phyloP scores from a whole-genome alignment of 2,113 vertebrate species.

The Pterocles burchelli region DNA sequence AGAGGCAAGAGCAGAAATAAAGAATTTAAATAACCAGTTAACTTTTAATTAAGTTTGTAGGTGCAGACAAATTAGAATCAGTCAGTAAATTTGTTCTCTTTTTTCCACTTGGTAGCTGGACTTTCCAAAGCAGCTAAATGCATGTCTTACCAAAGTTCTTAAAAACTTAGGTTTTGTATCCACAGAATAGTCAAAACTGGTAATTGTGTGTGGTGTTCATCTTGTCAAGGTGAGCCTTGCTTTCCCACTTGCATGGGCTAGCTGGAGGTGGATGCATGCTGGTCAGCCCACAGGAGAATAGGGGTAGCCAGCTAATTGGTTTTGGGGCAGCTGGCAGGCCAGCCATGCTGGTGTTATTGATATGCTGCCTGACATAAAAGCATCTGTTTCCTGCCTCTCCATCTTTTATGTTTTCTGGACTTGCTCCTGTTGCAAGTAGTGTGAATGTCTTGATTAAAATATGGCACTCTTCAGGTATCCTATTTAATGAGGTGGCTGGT shows the following conservation, averaged over 20 bases:
- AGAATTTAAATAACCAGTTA: neutral
- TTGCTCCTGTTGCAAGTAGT: neutral
- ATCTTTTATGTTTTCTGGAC: neutral
- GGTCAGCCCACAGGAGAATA: neutral
- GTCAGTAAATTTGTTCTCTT: neutral
- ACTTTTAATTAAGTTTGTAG: neutral
- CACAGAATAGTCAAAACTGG: neutral
- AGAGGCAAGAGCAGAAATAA: neutral
- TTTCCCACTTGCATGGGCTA: neutral
- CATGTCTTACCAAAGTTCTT: neutral
- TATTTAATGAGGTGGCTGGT: neutral
- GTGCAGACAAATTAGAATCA: neutral
- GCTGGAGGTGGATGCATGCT: neutral
- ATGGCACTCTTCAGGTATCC: neutral
- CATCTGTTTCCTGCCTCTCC: neutral
- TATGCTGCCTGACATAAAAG: neutral
- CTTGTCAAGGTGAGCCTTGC: neutral
- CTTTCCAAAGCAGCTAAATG: neutral
- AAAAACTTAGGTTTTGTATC: neutral
- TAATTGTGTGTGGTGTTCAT: rapidly evolving
- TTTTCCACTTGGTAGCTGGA: neutral
- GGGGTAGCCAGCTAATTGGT: neutral
- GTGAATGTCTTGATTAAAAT: neutral
- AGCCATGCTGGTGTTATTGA: rapidly evolving
- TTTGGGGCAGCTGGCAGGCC: neutral